Evolutionary conservation across 2,797 vertebrate genomes (phyloP).

Genomic region (Phalanger gymnotis): DNA sequence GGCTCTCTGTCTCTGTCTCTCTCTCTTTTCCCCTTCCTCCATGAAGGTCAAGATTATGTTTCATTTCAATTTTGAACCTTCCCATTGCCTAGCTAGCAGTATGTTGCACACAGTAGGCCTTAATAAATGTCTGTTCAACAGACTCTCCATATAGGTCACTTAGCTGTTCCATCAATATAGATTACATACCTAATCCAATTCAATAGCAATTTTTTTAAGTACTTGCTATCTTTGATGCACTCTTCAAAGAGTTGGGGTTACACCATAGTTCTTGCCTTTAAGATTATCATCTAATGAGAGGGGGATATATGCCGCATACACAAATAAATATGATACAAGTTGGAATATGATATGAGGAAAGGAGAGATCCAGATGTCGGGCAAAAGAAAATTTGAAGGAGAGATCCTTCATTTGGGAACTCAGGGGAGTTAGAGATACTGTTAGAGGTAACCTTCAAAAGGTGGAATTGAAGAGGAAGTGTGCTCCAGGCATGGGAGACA

Average conservation of each 20-base stretch:
- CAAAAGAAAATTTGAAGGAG: not conserved
- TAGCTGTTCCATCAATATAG: not conserved
- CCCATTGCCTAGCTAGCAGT: not conserved
- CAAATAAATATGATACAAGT: not conserved
- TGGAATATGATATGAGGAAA: not conserved
- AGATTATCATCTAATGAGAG: not conserved
- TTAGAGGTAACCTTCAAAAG: not conserved
- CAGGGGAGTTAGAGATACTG: not conserved
- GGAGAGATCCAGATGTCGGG: not conserved
- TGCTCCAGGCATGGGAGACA: not conserved
- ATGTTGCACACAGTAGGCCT: not conserved
- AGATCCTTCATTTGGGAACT: not conserved
- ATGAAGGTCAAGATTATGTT: too few species aligned
- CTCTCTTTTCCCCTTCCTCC: not conserved
- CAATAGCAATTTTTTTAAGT: not conserved
- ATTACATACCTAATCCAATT: not conserved
- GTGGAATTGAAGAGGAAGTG: not conserved
- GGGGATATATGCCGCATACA: not conserved
- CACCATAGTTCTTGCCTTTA: not conserved
- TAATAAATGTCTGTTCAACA: not conserved
- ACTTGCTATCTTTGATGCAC: not conserved
- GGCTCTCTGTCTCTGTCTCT: not conserved
- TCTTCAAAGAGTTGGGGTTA: not conserved
- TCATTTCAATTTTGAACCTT: not conserved
- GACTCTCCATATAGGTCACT: not conserved